These are phyloP conservation scores for Blastobasis lacticolella DNA, from an alignment of 2,888 invertebrate genomes.

Conservation along the genomic window DNA sequence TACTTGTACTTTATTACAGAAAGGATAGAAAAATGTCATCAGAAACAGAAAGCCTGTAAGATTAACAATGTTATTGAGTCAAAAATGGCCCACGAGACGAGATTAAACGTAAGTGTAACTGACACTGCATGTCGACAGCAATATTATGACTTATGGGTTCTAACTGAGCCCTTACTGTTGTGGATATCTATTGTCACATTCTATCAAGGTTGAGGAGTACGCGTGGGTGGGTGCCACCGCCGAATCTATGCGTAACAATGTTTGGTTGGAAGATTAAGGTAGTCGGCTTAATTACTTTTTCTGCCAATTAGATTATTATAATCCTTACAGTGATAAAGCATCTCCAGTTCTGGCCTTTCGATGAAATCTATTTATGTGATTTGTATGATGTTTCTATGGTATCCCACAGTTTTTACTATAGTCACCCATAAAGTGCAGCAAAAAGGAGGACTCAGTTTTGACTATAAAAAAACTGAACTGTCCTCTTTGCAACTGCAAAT, in stretches of 20 bases:
- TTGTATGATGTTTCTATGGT: too few relatives aligned
- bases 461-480: too few relatives aligned
- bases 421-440: too few relatives aligned
- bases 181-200: background rate
- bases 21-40: constrained; percentile 41
- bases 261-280: background rate
- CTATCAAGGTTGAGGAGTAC: background rate
- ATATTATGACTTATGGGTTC: background rate
- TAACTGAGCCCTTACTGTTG: background rate
- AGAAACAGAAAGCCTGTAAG: constrained; percentile 40
- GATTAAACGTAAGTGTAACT: constrained; percentile 38
- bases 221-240: too few relatives aligned
- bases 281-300: background rate
- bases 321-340: background rate
- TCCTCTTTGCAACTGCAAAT: too few relatives aligned
- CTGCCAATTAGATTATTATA: background rate
- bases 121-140: background rate
- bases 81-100: constrained; percentile 45
- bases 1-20: constrained; percentile 28
- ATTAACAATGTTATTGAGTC: constrained; percentile 46
- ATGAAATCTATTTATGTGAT: too few relatives aligned
- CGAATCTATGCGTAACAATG: background rate
- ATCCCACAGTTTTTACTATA: too few relatives aligned
- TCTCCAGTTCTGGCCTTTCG: background rate
- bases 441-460: too few relatives aligned